Percentiles rank a stretch among this genome's conserved stretches.
These are phyloP conservation scores for Holothuria scabra DNA, from an alignment of 53 echinoderm and acorn worm species.

Conservation along the genomic window DNA sequence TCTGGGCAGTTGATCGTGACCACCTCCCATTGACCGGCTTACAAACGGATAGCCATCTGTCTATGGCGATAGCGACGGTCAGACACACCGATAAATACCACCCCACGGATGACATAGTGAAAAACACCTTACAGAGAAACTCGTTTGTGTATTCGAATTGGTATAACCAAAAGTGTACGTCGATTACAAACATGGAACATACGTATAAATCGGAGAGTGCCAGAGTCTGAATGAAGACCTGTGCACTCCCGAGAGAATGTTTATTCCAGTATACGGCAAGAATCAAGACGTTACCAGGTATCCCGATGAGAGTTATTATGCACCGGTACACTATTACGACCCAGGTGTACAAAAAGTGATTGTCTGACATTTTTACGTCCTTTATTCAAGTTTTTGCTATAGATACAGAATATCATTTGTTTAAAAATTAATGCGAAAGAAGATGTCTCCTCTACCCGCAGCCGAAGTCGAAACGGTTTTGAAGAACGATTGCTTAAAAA, in stretches of 20 bases:
- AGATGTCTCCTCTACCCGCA: too few species aligned
- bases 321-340: background rate
- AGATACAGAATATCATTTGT: too few species aligned
- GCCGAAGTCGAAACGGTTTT: too few species aligned
- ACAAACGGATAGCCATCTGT: conserved; percentile 23
- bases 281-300: conserved; percentile 33
- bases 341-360: conserved; percentile 8
- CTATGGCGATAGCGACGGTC: conserved; percentile 28
- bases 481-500: too few species aligned
- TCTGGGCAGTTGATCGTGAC: conserved; percentile 31
- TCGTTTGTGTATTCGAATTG: conserved; percentile 20
- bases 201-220: conserved; percentile 35
- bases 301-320: conserved; percentile 18
- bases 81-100: conserved; percentile 22
- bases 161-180: conserved; percentile 5
- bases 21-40: conserved; percentile 40
- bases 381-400: too few species aligned
- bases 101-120: background rate
- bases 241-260: conserved; percentile 29
- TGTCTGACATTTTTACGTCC: too few species aligned
- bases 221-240: conserved; percentile 32
- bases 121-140: conserved; percentile 18
- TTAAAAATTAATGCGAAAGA: too few species aligned
- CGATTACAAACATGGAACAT: conserved; percentile 11
- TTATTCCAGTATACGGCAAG: conserved; percentile 34